Conservation (phyloP, 2,113 vertebrate genomes). For the Sarotherodon lohbergeri region DNA sequence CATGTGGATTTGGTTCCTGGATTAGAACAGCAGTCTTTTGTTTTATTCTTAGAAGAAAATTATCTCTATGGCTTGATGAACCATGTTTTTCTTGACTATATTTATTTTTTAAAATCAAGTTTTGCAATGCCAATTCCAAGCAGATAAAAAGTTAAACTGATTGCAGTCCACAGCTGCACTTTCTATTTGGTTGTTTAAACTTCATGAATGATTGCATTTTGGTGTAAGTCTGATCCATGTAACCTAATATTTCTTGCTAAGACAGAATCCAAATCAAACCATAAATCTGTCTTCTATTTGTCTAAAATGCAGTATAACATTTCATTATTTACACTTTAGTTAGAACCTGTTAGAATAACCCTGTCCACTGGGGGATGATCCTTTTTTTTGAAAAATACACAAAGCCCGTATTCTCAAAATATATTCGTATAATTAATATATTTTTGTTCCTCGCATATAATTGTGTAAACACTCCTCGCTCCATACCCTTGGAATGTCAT, state of each 20-base stretch:
- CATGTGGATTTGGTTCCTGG: neutral
- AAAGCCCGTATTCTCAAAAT: neutral
- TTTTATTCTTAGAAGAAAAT: neutral
- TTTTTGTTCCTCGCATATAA: neutral
- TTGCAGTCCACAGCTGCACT: neutral
- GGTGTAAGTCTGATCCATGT: neutral
- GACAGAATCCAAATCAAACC: neutral
- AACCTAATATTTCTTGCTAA: neutral
- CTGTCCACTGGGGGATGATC: neutral
- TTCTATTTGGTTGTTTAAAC: neutral
- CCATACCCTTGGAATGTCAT: constrained; percentile 67
- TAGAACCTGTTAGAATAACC: neutral
- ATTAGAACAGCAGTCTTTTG: neutral
- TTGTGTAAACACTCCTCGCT: neutral
- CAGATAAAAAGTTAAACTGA: neutral
- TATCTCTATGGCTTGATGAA: neutral
- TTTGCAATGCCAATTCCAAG: neutral
- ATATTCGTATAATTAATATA: neutral
- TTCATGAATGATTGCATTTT: neutral
- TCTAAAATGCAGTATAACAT: neutral
- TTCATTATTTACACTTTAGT: neutral
- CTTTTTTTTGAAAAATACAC: neutral
- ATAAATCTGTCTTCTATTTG: neutral
- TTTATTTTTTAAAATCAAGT: neutral
- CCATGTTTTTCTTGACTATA: neutral